Evolutionary conservation across 2,113 vertebrate genomes (phyloP).

Genomic region (Engraulis encrasicolus): DNA sequence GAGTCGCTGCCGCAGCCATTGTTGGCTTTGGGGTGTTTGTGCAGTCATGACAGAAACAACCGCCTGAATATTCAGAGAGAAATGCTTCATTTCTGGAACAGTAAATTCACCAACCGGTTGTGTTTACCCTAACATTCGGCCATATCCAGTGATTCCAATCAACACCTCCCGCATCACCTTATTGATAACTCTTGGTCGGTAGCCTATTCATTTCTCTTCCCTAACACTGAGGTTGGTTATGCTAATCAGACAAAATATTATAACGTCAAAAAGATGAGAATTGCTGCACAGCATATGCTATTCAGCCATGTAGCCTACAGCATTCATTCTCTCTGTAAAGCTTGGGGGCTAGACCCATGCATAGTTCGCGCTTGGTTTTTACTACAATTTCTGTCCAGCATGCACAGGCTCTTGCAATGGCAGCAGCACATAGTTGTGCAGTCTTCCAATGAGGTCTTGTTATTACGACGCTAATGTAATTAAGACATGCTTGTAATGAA

Average conservation of each 20-base stretch:
- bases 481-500: background rate
- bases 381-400: too few species aligned
- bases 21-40: background rate
- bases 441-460: too few species aligned
- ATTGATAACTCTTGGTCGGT: too few species aligned
- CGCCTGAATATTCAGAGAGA: background rate
- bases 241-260: too few species aligned
- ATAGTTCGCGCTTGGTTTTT: too few species aligned
- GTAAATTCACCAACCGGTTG: background rate
- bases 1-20: background rate
- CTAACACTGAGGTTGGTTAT: too few species aligned
- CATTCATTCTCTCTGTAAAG: background rate
- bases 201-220: too few species aligned
- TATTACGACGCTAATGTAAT: background rate
- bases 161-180: too few species aligned
- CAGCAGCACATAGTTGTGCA: too few species aligned
- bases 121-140: background rate
- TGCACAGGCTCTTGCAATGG: too few species aligned
- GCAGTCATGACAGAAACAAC: background rate
- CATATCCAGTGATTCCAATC: too few species aligned
- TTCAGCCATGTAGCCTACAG: background rate
- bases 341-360: background rate
- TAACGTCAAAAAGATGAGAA: background rate
- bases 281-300: background rate
- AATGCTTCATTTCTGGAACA: background rate